Evolutionary conservation across 2,888 invertebrate species (phyloP).

Genomic region (Lepeophtheirus nordmannii): DNA sequence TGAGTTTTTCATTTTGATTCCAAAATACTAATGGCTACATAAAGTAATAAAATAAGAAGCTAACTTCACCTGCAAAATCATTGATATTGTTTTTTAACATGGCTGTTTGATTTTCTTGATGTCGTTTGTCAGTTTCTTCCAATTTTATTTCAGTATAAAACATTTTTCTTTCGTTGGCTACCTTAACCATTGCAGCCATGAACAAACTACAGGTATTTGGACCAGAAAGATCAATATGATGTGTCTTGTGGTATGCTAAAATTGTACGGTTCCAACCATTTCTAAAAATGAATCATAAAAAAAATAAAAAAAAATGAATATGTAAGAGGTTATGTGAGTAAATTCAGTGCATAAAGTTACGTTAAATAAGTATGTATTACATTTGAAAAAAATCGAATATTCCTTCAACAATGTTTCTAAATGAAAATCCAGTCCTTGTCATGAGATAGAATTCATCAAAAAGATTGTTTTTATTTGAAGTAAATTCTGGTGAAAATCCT

Average conservation of each 20-base stretch:
- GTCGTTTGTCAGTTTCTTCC: not conserved
- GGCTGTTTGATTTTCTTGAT: not conserved
- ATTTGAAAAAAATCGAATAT: constrained; percentile 51
- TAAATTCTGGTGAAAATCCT: constrained; percentile 63
- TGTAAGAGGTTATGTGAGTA: constrained; percentile 4
- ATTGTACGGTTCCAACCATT: constrained; percentile 55
- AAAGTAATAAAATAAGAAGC: not conserved
- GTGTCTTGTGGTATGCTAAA: constrained; percentile 57
- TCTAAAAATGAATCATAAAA: constrained; percentile 39
- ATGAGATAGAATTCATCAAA: constrained; percentile 62
- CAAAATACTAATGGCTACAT: not conserved
- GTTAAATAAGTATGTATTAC: constrained; percentile 37
- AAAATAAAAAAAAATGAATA: not conserved
- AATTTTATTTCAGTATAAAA: constrained; percentile 1
- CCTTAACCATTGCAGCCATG: constrained; percentile 54
- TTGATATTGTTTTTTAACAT: constrained; percentile 11
- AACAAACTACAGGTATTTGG: constrained; percentile 57
- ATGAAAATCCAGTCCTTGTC: constrained; percentile 54
- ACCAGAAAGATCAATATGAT: constrained; percentile 50
- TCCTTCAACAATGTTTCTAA: constrained; percentile 53
- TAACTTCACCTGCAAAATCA: constrained; percentile 9
- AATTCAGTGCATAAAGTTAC: not conserved
- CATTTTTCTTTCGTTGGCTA: constrained; percentile 33
- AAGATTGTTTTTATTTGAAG: constrained; percentile 49
- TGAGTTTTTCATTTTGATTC: not conserved